Evolutionary conservation across 2,888 invertebrate genomes (phyloP).

Genomic region (Drosophila eohydei): DNA sequence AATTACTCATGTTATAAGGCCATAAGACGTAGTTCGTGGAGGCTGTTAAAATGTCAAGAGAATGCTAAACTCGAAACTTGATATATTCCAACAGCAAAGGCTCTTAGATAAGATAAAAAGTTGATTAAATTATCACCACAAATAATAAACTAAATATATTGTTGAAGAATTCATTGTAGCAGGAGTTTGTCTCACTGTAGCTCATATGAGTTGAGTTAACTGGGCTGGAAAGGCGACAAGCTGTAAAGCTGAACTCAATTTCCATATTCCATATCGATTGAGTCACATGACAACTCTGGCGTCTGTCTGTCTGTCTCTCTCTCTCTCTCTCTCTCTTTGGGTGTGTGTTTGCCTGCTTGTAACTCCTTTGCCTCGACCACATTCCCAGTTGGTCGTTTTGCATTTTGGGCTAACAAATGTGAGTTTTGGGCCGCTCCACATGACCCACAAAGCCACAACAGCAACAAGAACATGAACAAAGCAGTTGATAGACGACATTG

Average conservation of each 20-base stretch:
- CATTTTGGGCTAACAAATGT: constrained; percentile 60
- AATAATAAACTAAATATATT: not conserved
- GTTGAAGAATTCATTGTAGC: not conserved
- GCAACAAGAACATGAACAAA: constrained; percentile 1
- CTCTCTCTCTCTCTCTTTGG: too few species aligned
- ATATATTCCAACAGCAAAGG: not conserved
- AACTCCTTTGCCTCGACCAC: constrained; percentile 10
- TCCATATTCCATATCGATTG: constrained; percentile 18
- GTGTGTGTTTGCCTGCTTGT: not conserved
- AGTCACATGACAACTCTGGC: constrained; percentile 31
- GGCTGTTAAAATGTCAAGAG: not conserved
- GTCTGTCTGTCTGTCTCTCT: constrained; percentile 4
- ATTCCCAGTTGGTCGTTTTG: constrained; percentile 60
- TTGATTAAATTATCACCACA: not conserved
- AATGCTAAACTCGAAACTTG: not conserved
- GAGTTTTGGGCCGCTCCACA: constrained; percentile 42
- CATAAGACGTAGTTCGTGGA: not conserved
- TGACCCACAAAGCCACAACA: constrained; percentile 46
- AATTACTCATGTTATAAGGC: not conserved
- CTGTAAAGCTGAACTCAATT: constrained; percentile 5
- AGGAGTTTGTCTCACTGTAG: not conserved
- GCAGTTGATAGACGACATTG: constrained; percentile 53
- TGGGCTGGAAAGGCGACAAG: not conserved
- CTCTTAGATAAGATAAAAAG: not conserved
- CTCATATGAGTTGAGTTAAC: not conserved